Evolutionary conservation across 2,113 vertebrate genomes (phyloP), one percentile per base, ranked within the genome.

Genomic region (Porphyrio hochstetteri): DNA sequence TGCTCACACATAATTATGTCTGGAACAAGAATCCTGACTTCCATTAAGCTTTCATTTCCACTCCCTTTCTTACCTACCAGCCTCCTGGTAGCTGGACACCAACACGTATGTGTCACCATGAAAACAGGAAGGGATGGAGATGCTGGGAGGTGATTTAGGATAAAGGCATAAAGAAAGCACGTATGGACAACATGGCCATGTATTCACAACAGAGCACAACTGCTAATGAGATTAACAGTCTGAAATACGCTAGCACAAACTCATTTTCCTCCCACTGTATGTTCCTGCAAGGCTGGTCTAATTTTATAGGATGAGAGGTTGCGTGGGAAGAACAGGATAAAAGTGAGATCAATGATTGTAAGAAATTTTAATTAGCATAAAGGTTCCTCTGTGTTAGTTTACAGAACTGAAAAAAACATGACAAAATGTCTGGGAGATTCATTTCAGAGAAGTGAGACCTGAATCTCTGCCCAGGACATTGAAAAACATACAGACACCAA

Each of bases 101-200:
- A 48, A 6, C 13, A 9, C 0, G 3, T 33, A 27, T 7, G 0
- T 4, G 9, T 4, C 52, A n/a, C 2, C 50, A 6, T 0, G 38
- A 16, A 33, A 67, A 23, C 29, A 21, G 6, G 11, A 55, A 13
- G 25, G 46, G 53, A 20, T 5, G 52, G 33, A 60, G 60, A 8
- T 25, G 25, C 44, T 42, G 38, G 60, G 48, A 72, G 42, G 42
- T 24, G 27, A n/a, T 57, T 67, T 8, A 33, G 78, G 64, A 33
- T 27, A 16, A 80, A 76, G 3, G 0, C 35, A 40, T 8, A 38
- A 15, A 25, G 64, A 24, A 48, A 40, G 46, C 59, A 11, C 14
- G 1, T 6, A 48, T 0, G 1, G 52, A 40, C 61, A 53, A 12
- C 4, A 13, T 7, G 13, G 77, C 7, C 46, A 11, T 2, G 20